phyloP scores from a whole-genome alignment of 2,113 vertebrate species.

The Stigmatopora nigra region DNA sequence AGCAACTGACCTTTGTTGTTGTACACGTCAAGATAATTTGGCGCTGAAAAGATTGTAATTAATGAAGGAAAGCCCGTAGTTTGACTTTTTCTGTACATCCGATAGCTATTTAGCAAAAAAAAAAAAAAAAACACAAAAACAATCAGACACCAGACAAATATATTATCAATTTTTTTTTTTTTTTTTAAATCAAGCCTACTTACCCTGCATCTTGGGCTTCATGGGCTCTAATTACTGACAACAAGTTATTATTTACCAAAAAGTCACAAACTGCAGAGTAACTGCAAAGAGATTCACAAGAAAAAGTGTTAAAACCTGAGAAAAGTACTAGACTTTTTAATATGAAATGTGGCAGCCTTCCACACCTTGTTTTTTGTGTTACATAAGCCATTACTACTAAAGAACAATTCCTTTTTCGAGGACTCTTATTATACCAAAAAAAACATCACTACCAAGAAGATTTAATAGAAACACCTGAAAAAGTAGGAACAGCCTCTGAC shows the following conservation, averaged over 20 bases:
- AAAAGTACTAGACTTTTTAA: neutral
- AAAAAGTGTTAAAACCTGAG: conserved; percentile 5
- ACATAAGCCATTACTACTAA: neutral
- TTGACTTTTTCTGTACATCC: conserved; percentile 99
- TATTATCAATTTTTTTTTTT: neutral
- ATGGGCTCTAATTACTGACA: conserved; percentile 95
- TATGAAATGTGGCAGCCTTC: neutral
- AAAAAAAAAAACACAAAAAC: no score
- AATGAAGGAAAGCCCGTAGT: conserved; percentile 93
- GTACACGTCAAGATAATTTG: conserved; percentile 98
- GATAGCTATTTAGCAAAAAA: conserved; percentile 74
- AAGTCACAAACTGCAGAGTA: conserved; percentile 96
- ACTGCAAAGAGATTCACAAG: conserved; percentile 63
- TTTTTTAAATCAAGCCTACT: conserved; percentile 37
- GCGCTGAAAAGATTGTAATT: conserved; percentile 98
- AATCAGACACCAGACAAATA: neutral
- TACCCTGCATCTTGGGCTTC: conserved; percentile 98
- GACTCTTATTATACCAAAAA: neutral
- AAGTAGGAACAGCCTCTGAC: conserved; percentile 98
- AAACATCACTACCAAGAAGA: neutral
- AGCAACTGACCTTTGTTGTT: conserved; percentile 84
- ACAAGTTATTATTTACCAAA: conserved; percentile 95
- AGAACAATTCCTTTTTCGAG: neutral
- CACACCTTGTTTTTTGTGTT: neutral
- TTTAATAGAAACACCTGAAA: conserved; percentile 77